Base-by-base conservation (phyloP, 2,888 invertebrate species). In the Horisme vitalbata region DNA sequence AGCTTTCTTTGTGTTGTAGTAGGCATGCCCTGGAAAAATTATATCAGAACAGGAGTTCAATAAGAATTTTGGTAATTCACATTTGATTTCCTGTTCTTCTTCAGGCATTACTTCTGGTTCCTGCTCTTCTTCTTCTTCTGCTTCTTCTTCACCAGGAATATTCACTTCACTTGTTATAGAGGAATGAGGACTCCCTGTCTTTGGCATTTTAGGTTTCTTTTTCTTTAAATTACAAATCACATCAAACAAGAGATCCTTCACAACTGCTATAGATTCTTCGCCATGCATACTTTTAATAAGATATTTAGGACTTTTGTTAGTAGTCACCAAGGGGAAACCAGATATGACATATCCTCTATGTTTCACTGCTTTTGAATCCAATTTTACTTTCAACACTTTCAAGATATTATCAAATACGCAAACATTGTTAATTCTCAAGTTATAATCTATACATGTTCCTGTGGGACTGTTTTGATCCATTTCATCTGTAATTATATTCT, bases 331-430 rank as follows among this genome's bases (percentile, higher is more conserved):
- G 11, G 94, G 94, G 50, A 94, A 76, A 4, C 93, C 94, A 45
- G 92, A 92, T 54, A 94, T 71, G 2, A 94, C 87, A 81, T 92
- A 94, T 5, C 94, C 94, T 63, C 92, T 80, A 61, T 93, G 91
- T 58, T 78, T 68, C 9, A 92, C 83, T 14, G 86, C 83, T 43
- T 87, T 81, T 11, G 88, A 87, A 32, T 83, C 71, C 1, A 93
- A 53, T 62, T 92, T 91, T 36, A 74, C 75, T 55, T 91, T 81
- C 7, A 93, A 68, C 11, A 93, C 75, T 51, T 85, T 67, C 34
- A 92, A 57, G 15, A 93, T 77, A 3, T 85, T 69, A 55, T 92
- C 85, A 51, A 81, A 82, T 28, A 85, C 84, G 41, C 92, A 79
- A 4, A 84, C 73, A 52, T 90, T 87, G 28, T 91, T 91, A 30